Evolutionary conservation across 2,113 vertebrate species (phyloP).

Genomic region (Zosterops japonicus): DNA sequence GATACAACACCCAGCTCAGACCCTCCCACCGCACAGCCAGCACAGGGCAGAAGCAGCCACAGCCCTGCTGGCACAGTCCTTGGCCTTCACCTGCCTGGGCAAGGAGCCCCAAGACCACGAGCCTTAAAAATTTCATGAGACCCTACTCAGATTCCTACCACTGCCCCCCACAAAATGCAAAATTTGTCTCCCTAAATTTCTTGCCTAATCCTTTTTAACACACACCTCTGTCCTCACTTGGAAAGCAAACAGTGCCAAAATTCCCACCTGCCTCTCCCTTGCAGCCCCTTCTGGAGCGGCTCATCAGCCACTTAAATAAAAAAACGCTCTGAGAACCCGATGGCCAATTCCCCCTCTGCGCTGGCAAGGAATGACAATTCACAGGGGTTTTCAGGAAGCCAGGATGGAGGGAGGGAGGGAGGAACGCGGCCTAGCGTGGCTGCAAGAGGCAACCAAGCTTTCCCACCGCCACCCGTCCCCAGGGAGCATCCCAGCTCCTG

Average conservation of each 20-base stretch:
- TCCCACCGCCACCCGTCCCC: constrained; percentile 61
- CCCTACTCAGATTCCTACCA: background rate
- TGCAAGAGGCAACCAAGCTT: constrained; percentile 66
- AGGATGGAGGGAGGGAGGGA: background rate
- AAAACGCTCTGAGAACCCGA: background rate
- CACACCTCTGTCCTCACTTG: background rate
- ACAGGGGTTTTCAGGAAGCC: constrained; percentile 48
- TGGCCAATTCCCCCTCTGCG: background rate
- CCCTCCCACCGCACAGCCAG: background rate
- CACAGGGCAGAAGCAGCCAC: background rate
- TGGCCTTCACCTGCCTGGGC: background rate
- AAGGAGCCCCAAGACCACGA: background rate
- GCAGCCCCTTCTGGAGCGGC: constrained; percentile 30
- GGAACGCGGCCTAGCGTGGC: constrained; percentile 21
- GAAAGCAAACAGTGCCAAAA: background rate
- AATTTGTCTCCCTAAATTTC: background rate
- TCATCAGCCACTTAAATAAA: constrained; percentile 63
- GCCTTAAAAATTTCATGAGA: background rate
- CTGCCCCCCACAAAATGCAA: background rate
- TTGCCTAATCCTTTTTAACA: background rate
- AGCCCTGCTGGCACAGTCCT: fast-evolving
- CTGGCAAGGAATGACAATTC: constrained; percentile 52
- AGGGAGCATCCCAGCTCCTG: constrained; percentile 31
- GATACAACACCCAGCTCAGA: background rate
- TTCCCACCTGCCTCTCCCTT: constrained; percentile 22